Evolutionary conservation across 2,113 vertebrate species (phyloP).

Genomic region (Fregata magnificens): DNA sequence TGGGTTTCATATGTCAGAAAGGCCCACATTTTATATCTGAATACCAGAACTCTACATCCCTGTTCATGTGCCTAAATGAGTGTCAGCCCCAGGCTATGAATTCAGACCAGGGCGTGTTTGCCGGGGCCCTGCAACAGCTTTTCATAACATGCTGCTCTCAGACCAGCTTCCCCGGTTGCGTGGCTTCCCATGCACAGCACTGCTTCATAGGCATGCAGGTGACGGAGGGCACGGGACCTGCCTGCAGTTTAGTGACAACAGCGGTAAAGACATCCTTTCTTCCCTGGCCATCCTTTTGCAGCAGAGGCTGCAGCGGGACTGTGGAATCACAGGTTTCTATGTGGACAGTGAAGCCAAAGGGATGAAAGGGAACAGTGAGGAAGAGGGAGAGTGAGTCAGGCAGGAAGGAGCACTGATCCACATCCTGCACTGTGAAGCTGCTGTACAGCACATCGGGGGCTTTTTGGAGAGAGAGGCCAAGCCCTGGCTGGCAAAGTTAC

Average conservation of each 20-base stretch:
- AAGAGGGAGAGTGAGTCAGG: neutral
- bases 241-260: neutral
- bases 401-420: neutral
- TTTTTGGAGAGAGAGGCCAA: neutral
- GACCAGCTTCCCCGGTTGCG: neutral
- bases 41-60: neutral
- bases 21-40: neutral
- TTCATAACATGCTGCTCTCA: neutral
- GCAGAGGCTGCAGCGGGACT: neutral
- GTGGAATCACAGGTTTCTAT: neutral
- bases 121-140: neutral
- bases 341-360: neutral
- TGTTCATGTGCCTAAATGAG: neutral
- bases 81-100: neutral
- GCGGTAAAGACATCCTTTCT: neutral
- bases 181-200: neutral
- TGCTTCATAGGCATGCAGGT: accelerated
- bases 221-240: neutral
- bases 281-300: neutral
- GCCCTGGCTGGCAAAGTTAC: neutral
- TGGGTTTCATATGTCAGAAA: neutral
- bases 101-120: neutral
- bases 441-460: neutral
- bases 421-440: neutral
- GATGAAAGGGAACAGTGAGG: neutral